phyloP scores from a whole-genome alignment of 2,797 vertebrate genomes.

The Periophthalmus magnuspinnatus region DNA sequence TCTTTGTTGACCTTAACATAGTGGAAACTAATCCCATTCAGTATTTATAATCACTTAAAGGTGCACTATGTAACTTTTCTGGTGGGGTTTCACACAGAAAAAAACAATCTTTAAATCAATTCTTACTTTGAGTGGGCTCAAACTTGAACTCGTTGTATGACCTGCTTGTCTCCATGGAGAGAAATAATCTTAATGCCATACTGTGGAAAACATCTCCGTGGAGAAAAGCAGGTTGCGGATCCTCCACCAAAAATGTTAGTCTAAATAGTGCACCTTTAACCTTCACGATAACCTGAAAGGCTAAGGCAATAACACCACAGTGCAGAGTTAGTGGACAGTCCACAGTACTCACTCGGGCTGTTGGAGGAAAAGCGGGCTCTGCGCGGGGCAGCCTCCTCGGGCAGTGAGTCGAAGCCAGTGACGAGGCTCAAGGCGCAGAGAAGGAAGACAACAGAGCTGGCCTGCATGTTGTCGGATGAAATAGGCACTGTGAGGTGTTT shows the following conservation, averaged over 20 bases:
- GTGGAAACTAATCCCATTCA: background rate
- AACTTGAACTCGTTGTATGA: too few relatives aligned
- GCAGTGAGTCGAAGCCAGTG: slow-evolving; percentile 52
- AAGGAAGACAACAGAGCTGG: slow-evolving; percentile 51
- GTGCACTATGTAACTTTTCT: too few relatives aligned
- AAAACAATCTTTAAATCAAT: too few relatives aligned
- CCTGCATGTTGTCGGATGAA: slow-evolving; percentile 50
- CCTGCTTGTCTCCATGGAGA: too few relatives aligned
- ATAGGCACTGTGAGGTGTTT: too few relatives aligned
- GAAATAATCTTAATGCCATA: too few relatives aligned
- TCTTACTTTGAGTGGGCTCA: too few relatives aligned
- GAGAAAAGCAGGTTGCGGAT: too few relatives aligned
- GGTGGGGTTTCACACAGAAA: too few relatives aligned
- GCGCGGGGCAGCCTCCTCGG: slow-evolving; percentile 63
- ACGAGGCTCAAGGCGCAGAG: slow-evolving; percentile 49
- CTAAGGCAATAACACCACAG: background rate
- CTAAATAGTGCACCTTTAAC: background rate
- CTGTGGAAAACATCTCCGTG: too few relatives aligned
- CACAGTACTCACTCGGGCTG: slow-evolving; percentile 73
- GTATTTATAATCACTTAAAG: background rate
- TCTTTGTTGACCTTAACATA: too few relatives aligned
- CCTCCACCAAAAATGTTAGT: too few relatives aligned
- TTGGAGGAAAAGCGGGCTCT: slow-evolving; percentile 74
- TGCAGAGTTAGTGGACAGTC: slow-evolving; percentile 2
- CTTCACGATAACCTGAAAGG: background rate